Conservation (phyloP, 1,140 invertebrate species). For the Zaprionus gabonicus region DNA sequence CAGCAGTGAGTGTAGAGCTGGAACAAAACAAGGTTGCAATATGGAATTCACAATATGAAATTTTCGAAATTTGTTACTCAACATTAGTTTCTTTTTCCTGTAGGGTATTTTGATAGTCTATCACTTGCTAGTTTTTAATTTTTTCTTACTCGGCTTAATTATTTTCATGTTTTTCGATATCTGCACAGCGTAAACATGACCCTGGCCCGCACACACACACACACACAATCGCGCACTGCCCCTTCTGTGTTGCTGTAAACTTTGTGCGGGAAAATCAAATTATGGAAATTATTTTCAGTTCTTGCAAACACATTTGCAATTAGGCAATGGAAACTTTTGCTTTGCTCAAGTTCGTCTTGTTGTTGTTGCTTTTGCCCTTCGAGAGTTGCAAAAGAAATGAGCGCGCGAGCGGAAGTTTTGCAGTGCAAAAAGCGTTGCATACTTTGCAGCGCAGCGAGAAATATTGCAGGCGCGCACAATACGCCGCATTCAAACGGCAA, state of each 20-base stretch:
- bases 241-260: neutral
- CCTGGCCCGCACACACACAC: conserved; percentile 23
- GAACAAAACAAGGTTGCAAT: neutral
- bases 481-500: conserved; percentile 8
- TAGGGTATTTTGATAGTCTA: neutral
- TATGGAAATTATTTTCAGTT: conserved; percentile 70
- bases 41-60: neutral
- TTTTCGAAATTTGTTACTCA: neutral
- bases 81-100: neutral
- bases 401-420: conserved; percentile 17
- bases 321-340: conserved; percentile 67
- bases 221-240: neutral
- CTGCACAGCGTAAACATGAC: conserved; percentile 37
- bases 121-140: neutral
- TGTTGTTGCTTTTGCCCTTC: neutral
- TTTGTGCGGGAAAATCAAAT: conserved; percentile 63
- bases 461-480: conserved; percentile 6
- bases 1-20: no score
- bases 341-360: neutral
- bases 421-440: conserved; percentile 14
- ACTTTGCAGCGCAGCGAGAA: conserved; percentile 12
- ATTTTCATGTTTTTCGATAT: conserved; percentile 58
- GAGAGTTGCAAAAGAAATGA: conserved; percentile 31
- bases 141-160: conserved; percentile 53
- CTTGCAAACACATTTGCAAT: conserved; percentile 67